Evolutionary conservation across 1,140 invertebrate species (phyloP).

Genomic region (Pteromalus puparum): DNA sequence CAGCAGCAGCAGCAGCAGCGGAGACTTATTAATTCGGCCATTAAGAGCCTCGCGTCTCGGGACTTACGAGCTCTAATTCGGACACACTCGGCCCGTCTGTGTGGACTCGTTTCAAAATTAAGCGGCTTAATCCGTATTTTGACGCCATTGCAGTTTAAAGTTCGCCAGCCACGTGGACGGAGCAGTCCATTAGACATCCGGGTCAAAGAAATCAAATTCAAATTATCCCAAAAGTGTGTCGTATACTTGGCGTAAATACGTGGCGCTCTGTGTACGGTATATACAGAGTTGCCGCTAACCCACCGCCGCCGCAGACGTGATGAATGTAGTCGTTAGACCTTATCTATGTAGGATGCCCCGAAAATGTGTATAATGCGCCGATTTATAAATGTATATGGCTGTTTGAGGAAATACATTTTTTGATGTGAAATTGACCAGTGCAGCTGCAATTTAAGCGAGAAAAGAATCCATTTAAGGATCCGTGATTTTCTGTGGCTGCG

Average conservation of each 20-base stretch:
- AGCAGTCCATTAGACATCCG: conserved; percentile 29
- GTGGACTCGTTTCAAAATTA: conserved; percentile 14
- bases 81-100: no score
- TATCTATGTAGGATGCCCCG: conserved; percentile 26
- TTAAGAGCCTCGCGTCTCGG: neutral
- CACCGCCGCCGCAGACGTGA: neutral
- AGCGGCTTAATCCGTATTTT: conserved; percentile 17
- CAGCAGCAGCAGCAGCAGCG: neutral
- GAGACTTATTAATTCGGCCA: conserved; percentile 5
- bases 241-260: conserved; percentile 11
- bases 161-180: neutral
- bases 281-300: neutral
- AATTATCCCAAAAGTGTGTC: conserved; percentile 41
- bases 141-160: conserved; percentile 17
- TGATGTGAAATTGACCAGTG: no score
- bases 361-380: conserved; percentile 13
- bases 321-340: conserved; percentile 30
- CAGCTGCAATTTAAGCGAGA: no score
- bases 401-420: no score
- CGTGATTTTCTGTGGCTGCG: conserved; percentile 5
- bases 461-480: conserved; percentile 17
- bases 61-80: conserved; percentile 14
- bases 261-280: neutral
- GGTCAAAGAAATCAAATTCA: conserved; percentile 47
- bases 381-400: neutral